These are phyloP conservation scores for Periplaneta americana DNA, from an alignment of 1,140 invertebrate genomes.

Conservation along the genomic window DNA sequence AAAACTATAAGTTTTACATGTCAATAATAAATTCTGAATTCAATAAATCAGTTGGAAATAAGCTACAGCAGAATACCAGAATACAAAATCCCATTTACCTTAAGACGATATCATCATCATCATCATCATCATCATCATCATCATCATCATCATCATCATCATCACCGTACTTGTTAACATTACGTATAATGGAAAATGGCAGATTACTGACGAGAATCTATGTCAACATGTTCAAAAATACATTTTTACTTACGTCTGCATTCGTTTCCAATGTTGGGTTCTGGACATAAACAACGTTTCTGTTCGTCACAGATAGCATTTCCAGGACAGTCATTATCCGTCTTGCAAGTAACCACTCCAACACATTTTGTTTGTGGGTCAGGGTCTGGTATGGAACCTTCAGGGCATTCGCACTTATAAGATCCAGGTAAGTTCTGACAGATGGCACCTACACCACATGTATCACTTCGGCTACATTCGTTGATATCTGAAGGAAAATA, in stretches of 20 bases:
- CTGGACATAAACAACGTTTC: slow-evolving; percentile 77
- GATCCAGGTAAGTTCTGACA: slow-evolving; percentile 75
- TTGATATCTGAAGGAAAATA: slow-evolving; percentile 58
- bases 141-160: no score
- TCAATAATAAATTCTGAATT: no score
- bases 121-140: no score
- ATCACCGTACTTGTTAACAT: no score
- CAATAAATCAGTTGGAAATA: no score
- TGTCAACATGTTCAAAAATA: no score
- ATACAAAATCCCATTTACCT: no score
- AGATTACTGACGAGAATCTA: no score
- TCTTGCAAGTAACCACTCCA: slow-evolving; percentile 68
- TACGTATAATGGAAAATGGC: no score
- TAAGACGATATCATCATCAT: no score
- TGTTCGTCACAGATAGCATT: slow-evolving; percentile 78
- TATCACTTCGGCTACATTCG: slow-evolving; percentile 61
- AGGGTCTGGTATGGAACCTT: slow-evolving; percentile 73
- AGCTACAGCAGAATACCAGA: no score
- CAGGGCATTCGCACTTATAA: slow-evolving; percentile 74
- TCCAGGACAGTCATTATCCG: slow-evolving; percentile 75
- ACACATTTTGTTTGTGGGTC: slow-evolving; percentile 72
- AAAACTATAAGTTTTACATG: no score
- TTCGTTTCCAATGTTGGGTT: slow-evolving; percentile 85
- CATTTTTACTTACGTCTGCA: slow-evolving; percentile 72
- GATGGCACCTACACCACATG: slow-evolving; percentile 72